Evolutionary conservation across 2,113 vertebrate species (phyloP).

Genomic region (Sylvia atricapilla): DNA sequence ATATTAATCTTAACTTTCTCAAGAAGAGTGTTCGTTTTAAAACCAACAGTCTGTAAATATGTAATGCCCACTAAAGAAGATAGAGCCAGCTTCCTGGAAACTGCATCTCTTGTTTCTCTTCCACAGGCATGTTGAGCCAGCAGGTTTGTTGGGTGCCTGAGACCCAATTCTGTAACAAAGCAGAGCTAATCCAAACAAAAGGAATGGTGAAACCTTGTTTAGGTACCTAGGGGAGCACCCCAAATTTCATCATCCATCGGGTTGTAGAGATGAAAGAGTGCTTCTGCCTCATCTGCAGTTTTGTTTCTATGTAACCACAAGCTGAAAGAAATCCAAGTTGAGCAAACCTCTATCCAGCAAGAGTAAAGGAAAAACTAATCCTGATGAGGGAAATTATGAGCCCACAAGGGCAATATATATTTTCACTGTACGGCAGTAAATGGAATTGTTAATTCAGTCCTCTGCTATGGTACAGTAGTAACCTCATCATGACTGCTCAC

Average conservation of each 20-base stretch:
- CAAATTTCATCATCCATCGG: constrained; percentile 42
- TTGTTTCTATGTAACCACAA: constrained; percentile 45
- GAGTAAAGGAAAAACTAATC: background rate
- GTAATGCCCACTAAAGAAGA: constrained; percentile 55
- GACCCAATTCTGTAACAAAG: constrained; percentile 45
- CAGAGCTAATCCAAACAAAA: constrained; percentile 59
- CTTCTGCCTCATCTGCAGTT: constrained; percentile 6
- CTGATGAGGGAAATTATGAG: background rate
- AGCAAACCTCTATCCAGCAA: constrained; percentile 6
- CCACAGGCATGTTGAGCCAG: constrained; percentile 49
- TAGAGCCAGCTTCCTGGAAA: constrained; percentile 69
- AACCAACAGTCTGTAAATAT: constrained; percentile 61
- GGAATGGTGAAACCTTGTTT: constrained; percentile 42
- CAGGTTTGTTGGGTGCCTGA: constrained; percentile 55
- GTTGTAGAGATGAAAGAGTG: constrained; percentile 21
- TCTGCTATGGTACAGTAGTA: constrained; percentile 26
- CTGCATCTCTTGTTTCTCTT: constrained; percentile 37
- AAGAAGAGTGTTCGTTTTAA: constrained; percentile 61
- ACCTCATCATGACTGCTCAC: constrained; percentile 26
- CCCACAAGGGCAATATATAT: background rate
- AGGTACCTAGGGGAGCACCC: constrained; percentile 26
- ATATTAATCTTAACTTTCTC: constrained; percentile 53
- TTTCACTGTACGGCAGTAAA: constrained; percentile 16
- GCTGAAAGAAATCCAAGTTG: background rate
- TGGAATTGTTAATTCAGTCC: background rate